Base-by-base conservation (phyloP, 2,888 invertebrate genomes). In the Lycia hirtaria region DNA sequence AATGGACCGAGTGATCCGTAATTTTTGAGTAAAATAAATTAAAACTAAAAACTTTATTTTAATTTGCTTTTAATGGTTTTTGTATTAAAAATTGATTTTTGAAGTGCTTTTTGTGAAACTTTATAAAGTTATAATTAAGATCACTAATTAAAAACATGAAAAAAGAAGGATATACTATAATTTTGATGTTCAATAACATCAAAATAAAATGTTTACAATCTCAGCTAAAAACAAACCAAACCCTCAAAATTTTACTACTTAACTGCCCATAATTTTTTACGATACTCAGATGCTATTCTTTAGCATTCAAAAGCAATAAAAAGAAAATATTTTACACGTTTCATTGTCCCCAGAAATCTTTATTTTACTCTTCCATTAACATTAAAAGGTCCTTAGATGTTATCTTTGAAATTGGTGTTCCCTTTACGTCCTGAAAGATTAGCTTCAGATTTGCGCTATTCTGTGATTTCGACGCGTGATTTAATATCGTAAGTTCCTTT, bases 391-490 rank as follows among this genome's bases (percentile, higher is more conserved):
- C 67, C 65, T 71, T 54, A 64, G 81, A 83, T 81, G 75, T 75
- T 85, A 85, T 85, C 80, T 68, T 64, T 64, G 73, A 77, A 84
- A 85, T 87, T 85, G 84, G 80, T 73, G 68, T 68, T 67, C 75
- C 79, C 72, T 73, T 79, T 81, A 71, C 69, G 73, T 71, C 71
- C 74, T 74, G 65, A 66, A 73, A 77, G 80, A 83, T 82, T 79
- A 75, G 73, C 64, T 64, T 48, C 15, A 28, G 68, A 72, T 81
- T 80, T 76, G 73, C 73, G 71, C 70, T 65, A 26, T 33, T 43
- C 37, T 14, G 5, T 17, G 17, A 37, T 38, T 56, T 10, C 14
- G 15, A 22, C 14, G 12, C 15, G 26, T 45, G 30, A 51, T 44
- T n/a, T 26, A 43, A 52, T 48, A 17, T 14, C 14, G 14, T 40